These are phyloP conservation scores for Myotis myotis DNA, from an alignment of 2,797 vertebrate genomes.

Conservation along the genomic window DNA sequence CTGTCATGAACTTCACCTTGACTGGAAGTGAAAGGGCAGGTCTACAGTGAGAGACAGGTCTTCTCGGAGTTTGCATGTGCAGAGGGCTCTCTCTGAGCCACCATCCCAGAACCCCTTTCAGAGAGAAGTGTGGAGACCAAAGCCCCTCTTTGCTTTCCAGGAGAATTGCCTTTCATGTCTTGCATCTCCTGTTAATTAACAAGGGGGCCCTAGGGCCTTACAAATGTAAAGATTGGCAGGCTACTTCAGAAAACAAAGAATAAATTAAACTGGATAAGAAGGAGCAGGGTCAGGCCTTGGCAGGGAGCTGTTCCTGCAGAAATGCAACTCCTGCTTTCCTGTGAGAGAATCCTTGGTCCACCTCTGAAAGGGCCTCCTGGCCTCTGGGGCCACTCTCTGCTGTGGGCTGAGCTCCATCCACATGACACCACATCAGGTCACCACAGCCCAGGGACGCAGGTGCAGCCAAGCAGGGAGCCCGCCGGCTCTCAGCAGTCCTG, in stretches of 20 bases:
- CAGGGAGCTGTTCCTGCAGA: not conserved
- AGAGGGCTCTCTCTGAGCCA: not conserved
- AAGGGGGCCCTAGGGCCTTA: not conserved
- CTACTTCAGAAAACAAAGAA: not conserved
- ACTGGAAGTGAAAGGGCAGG: not conserved
- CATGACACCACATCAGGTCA: not conserved
- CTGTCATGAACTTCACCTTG: not conserved
- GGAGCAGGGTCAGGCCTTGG: not conserved
- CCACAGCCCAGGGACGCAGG: not conserved
- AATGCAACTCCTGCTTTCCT: not conserved
- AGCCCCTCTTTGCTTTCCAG: not conserved
- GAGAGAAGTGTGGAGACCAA: not conserved
- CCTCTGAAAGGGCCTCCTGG: not conserved
- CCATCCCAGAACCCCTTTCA: not conserved
- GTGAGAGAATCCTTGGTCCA: not conserved
- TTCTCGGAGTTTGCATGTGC: not conserved
- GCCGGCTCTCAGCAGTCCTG: not conserved
- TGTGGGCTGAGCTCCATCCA: not conserved
- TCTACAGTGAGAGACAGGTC: not conserved
- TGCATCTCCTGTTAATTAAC: not conserved
- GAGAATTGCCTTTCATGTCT: not conserved
- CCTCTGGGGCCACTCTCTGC: not conserved
- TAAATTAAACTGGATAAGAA: not conserved
- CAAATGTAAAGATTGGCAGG: not conserved
- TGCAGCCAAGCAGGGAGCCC: not conserved